Percentiles rank a stretch among this genome's conserved stretches.
Conservation (phyloP, 2,797 vertebrate species). For the Rhinogobio ventralis region DNA sequence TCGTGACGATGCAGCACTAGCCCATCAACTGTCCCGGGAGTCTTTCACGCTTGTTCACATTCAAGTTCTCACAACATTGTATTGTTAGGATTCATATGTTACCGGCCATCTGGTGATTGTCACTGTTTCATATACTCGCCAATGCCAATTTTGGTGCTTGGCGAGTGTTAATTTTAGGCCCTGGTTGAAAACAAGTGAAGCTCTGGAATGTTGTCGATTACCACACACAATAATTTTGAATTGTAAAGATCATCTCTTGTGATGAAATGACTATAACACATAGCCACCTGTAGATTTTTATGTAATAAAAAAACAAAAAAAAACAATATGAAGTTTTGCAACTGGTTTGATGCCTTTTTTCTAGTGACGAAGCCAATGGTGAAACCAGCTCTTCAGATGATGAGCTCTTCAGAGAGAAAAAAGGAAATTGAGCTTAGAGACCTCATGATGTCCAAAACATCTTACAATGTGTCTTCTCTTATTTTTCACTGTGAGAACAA, state of each 20-base stretch:
- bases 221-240: not conserved
- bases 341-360: not conserved
- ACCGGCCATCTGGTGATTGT: too few species aligned
- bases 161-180: not conserved
- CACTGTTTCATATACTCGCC: too few species aligned
- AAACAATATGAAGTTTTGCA: not conserved
- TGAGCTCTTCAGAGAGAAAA: constrained; percentile 70
- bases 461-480: constrained; percentile 24
- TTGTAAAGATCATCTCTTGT: not conserved
- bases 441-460: constrained; percentile 57
- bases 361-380: constrained; percentile 67
- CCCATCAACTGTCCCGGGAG: too few species aligned
- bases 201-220: not conserved
- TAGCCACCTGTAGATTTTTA: not conserved
- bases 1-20: too few species aligned
- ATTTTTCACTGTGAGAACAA: constrained; percentile 39
- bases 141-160: too few species aligned
- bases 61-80: too few species aligned
- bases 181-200: not conserved
- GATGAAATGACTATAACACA: not conserved
- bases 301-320: not conserved
- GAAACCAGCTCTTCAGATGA: constrained; percentile 82
- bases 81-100: too few species aligned
- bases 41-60: too few species aligned
- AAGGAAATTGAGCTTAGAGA: constrained; percentile 54